Evolutionary conservation across 2,797 vertebrate species (phyloP), one percentile per base, ranked within the genome.

Genomic region (Tenualosa thibaudeaui): DNA sequence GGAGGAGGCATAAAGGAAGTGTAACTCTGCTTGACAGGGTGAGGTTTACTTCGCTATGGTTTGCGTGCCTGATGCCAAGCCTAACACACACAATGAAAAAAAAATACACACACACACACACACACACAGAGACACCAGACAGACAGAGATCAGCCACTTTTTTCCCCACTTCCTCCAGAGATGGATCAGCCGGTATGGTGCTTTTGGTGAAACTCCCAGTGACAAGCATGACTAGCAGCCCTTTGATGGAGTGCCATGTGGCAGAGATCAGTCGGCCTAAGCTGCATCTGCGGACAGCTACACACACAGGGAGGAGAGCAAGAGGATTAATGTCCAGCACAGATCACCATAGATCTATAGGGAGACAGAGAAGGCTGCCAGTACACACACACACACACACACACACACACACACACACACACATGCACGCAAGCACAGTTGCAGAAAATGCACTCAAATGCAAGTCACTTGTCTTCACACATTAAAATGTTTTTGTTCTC

Each of bases 221-320:
- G 91, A 93, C 90, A 93, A 89, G 91, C 93, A 92, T 91, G 92
- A 92, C 91, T 92, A 88, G 90, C 90, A 40, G 88, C 26, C 89
- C 94, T 96, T 96, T 95, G 94, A 95, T 94, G 92, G 93, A 92
- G 90, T 89, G 93, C 94, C 95, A 95, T 94, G 94, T 95, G 94
- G 93, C 92, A 94, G 93, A 94, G 94, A 95, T 94, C 93, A 94
- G 90, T 81, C 91, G 93, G 93, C 94, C 91, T 95, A 94, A 94
- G 93, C 91, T 90, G 92, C 91, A 95, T 93, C 92, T 93, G 93
- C 92, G 94, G 94, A 96, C 94, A 92, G 91, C 94, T 92, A 90
- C 90, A 93, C 90, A 94, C 89, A 91, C 87, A 91, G 91, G 86
- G 87, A 81, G 91, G 91, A 89, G 88, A 90, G 93, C 91, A 93